phyloP scores from a whole-genome alignment of 64 coral and sea anemone species.

The Platygyra sinensis region DNA sequence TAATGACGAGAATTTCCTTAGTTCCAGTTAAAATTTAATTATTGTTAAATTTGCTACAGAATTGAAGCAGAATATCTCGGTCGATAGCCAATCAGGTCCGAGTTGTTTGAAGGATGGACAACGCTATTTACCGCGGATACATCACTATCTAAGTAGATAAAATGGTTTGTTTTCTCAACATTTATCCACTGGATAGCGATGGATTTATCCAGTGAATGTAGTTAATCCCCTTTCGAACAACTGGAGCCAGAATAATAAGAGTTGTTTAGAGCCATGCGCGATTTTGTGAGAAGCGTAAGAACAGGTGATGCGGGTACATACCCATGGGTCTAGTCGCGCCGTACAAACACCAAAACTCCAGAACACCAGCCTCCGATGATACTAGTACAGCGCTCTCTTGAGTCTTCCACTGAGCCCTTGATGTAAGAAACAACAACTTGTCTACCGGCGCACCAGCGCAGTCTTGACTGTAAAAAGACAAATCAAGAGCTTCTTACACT shows the following conservation, averaged over 20 bases:
- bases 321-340: conserved; percentile 79
- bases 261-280: neutral
- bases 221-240: too few species aligned
- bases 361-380: conserved; percentile 79
- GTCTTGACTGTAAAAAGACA: neutral
- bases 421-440: conserved; percentile 78
- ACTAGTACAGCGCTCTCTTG: conserved; percentile 90
- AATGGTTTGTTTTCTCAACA: too few species aligned
- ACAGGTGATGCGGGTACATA: neutral
- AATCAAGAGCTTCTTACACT: neutral
- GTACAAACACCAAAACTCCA: conserved; percentile 98
- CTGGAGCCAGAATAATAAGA: neutral
- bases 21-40: too few species aligned
- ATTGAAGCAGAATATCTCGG: too few species aligned
- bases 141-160: too few species aligned
- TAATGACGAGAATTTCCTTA: too few species aligned
- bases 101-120: too few species aligned
- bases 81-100: neutral
- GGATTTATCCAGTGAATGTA: too few species aligned
- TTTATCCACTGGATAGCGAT: too few species aligned
- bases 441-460: conserved; percentile 62
- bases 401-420: conserved; percentile 77
- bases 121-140: too few species aligned
- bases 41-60: too few species aligned
- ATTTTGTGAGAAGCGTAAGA: neutral